These are phyloP conservation scores for Stramonita haemastoma DNA, from an alignment of 2,888 invertebrate genomes.

Conservation along the genomic window DNA sequence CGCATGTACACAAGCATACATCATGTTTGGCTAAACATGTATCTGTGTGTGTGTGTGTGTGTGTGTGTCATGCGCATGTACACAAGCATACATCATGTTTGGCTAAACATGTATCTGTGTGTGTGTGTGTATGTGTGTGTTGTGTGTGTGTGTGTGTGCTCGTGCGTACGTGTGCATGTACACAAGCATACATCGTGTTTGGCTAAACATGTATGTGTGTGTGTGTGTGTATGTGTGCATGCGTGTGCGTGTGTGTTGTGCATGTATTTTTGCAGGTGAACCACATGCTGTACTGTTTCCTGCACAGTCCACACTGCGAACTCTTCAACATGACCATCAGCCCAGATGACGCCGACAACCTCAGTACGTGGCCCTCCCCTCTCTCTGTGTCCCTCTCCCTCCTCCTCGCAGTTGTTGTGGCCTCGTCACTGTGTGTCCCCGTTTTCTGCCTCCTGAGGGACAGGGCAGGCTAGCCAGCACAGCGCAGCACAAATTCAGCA, in stretches of 20 bases:
- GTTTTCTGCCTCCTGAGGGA: too few species aligned
- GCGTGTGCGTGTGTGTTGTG: slow-evolving; percentile 41
- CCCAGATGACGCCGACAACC: slow-evolving; percentile 47
- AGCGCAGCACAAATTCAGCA: too few species aligned
- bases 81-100: not conserved
- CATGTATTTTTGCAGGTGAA: too few species aligned
- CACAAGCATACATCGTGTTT: too few species aligned
- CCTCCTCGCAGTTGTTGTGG: not conserved
- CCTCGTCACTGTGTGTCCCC: not conserved
- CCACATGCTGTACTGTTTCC: slow-evolving; percentile 70
- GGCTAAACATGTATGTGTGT: too few species aligned
- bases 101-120: too few species aligned
- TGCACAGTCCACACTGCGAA: slow-evolving; percentile 65
- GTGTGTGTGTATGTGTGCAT: not conserved
- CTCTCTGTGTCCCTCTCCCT: not conserved
- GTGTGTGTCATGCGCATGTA: too few species aligned
- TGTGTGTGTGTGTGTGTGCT: too few species aligned
- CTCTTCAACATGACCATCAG: slow-evolving; percentile 62
- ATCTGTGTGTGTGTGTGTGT: too few species aligned
- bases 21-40: not conserved
- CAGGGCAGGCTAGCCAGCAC: too few species aligned
- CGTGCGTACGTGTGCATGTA: too few species aligned
- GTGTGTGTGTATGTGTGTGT: too few species aligned
- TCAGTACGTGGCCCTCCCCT: slow-evolving; percentile 46
- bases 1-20: not conserved